A percentile compares a stretch with the other conserved stretches of the same genome.
Conservation (phyloP, 2,113 vertebrate species). For the Petaurus breviceps region DNA sequence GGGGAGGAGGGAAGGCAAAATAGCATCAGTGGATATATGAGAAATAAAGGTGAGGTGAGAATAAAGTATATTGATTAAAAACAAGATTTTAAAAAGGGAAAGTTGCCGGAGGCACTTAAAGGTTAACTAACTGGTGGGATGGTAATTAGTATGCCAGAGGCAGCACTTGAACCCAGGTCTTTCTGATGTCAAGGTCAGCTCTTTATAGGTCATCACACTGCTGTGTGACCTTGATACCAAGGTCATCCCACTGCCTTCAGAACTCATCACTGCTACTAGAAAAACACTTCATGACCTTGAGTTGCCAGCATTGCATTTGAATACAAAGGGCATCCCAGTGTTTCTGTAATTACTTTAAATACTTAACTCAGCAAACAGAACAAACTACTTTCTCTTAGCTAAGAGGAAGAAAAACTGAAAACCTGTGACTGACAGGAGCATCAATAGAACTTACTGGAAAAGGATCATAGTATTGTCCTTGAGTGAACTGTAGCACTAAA, state of each 20-base stretch:
- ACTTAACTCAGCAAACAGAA: conserved; percentile 19
- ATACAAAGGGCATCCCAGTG: neutral
- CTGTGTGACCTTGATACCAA: neutral
- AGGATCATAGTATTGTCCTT: conserved; percentile 16
- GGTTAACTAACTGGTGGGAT: neutral
- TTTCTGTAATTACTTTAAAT: neutral
- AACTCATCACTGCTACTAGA: neutral
- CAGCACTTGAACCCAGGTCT: neutral
- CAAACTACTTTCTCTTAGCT: conserved; percentile 9
- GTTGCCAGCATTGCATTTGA: neutral
- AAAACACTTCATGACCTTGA: neutral
- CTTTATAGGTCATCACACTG: neutral
- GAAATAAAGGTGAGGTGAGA: neutral
- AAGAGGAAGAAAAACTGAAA: neutral
- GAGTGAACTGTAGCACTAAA: conserved; percentile 37
- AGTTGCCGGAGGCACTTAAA: neutral
- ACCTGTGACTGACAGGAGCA: neutral
- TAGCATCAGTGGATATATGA: neutral
- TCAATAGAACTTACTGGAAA: neutral
- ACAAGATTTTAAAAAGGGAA: neutral
- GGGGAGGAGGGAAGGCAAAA: neutral
- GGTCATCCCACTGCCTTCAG: neutral
- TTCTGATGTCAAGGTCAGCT: neutral
- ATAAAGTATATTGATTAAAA: neutral
- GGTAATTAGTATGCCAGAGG: neutral